These are phyloP conservation scores for Stegana nigrithorax DNA, from an alignment of 2,888 invertebrate genomes.

Conservation along the genomic window DNA sequence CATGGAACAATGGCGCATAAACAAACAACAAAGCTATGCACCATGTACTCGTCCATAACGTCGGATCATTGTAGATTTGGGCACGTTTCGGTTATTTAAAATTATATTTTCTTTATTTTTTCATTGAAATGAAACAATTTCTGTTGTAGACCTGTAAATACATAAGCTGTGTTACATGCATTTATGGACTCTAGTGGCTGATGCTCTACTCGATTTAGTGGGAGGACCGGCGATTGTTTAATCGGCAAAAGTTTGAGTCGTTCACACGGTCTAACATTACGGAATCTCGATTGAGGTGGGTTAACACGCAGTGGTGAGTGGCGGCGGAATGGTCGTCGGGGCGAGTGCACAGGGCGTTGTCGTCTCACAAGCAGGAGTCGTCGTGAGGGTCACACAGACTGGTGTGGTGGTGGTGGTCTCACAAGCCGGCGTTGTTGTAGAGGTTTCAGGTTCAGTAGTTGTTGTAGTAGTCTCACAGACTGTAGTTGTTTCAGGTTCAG, in stretches of 20 bases:
- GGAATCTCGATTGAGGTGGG: neutral
- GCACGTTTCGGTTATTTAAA: conserved; percentile 8
- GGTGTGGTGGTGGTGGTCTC: neutral
- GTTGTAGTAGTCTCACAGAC: neutral
- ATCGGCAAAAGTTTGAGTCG: neutral
- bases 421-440: neutral
- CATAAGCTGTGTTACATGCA: no score
- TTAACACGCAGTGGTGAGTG: no score
- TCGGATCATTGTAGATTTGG: neutral
- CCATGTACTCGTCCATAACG: no score
- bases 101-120: conserved; percentile 7
- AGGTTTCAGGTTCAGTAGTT: neutral
- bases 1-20: neutral
- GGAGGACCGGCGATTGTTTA: no score
- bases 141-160: neutral
- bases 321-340: neutral
- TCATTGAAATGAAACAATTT: neutral
- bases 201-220: neutral
- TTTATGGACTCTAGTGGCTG: no score
- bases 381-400: neutral
- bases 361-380: neutral
- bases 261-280: neutral
- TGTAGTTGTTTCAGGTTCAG: neutral
- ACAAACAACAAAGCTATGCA: no score
- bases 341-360: neutral